Percentiles rank a stretch among this genome's conserved stretches.
Evolutionary conservation across 2,113 vertebrate species (phyloP).

Genomic region (Micronisus gabar): DNA sequence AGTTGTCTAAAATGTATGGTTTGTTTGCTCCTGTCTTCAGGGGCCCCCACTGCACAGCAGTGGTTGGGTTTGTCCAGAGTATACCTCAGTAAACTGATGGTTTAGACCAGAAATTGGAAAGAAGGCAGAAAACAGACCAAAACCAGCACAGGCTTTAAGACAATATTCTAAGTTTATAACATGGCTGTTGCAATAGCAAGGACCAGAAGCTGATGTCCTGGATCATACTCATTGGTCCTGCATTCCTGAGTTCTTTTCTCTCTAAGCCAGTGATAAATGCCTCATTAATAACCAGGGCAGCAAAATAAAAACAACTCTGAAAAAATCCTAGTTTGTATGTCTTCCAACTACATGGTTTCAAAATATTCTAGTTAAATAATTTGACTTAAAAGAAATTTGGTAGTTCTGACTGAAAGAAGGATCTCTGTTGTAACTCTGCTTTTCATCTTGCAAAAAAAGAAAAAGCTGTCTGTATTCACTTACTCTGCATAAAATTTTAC

Average conservation of each 20-base stretch:
- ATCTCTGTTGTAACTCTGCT: neutral
- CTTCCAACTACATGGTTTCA: neutral
- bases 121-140: neutral
- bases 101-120: neutral
- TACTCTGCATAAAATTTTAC: slow-evolving; percentile 17
- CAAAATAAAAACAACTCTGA: neutral
- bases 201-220: neutral
- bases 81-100: neutral
- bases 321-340: neutral
- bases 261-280: neutral
- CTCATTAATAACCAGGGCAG: neutral
- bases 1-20: neutral
- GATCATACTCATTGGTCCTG: neutral
- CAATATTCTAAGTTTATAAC: neutral
- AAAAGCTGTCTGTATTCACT: slow-evolving; percentile 21
- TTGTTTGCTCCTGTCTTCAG: neutral
- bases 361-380: neutral
- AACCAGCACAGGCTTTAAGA: neutral
- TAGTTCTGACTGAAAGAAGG: neutral
- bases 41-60: neutral
- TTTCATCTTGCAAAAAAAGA: neutral
- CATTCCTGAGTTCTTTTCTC: neutral
- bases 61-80: neutral
- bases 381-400: neutral
- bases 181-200: neutral